Evolutionary conservation across 2,888 invertebrate species (phyloP).

Genomic region (Eumacrocentrus americanus): DNA sequence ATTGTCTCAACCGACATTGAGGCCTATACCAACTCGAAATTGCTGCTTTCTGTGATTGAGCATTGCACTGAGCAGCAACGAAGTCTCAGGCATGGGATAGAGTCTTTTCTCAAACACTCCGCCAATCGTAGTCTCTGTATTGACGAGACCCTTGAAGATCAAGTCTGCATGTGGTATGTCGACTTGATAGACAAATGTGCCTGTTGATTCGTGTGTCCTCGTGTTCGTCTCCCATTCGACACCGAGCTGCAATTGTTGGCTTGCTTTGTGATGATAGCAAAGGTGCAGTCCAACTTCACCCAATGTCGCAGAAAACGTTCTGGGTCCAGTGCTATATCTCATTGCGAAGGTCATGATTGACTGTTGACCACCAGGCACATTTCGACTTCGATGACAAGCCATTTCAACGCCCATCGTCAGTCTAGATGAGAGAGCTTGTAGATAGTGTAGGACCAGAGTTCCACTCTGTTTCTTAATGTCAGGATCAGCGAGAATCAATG

Average conservation of each 20-base stretch:
- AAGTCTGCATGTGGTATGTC: slow-evolving; percentile 70
- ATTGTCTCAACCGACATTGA: slow-evolving; percentile 64
- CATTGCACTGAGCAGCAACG: slow-evolving; percentile 68
- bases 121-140: slow-evolving; percentile 66
- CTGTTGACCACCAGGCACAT: slow-evolving; percentile 43
- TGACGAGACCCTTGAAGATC: slow-evolving; percentile 68
- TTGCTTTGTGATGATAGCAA: slow-evolving; percentile 70
- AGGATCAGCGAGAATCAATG: slow-evolving; percentile 49
- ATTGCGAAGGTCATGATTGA: slow-evolving; percentile 50
- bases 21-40: slow-evolving; percentile 69
- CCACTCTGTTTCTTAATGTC: slow-evolving; percentile 46
- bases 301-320: slow-evolving; percentile 74
- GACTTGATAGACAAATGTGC: slow-evolving; percentile 69
- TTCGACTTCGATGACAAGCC: slow-evolving; percentile 45
- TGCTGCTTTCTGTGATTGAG: slow-evolving; percentile 69
- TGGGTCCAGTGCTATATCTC: slow-evolving; percentile 65
- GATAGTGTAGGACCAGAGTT: slow-evolving; percentile 50
- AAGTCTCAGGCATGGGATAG: slow-evolving; percentile 68
- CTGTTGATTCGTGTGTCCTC: slow-evolving; percentile 66
- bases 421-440: slow-evolving; percentile 57
- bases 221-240: slow-evolving; percentile 71
- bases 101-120: slow-evolving; percentile 71
- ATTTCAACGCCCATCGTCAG: slow-evolving; percentile 54
- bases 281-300: slow-evolving; percentile 62
- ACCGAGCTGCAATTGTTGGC: slow-evolving; percentile 69